These are phyloP conservation scores for Myotis brandtii DNA, from an alignment of 2,113 vertebrate genomes.

Conservation along the genomic window DNA sequence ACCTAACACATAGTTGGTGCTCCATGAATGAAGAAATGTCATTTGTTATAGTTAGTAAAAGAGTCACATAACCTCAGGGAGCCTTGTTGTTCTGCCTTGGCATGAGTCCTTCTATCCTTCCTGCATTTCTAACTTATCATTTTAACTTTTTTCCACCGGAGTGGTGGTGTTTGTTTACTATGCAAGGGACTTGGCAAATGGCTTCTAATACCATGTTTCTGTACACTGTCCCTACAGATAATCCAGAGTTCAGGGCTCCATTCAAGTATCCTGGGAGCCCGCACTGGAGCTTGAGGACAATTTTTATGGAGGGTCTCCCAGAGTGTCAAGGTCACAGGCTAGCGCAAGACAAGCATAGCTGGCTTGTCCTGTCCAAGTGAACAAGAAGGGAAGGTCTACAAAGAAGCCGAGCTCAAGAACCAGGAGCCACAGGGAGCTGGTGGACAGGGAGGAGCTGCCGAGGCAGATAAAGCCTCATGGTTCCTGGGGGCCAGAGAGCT, in stretches of 20 bases:
- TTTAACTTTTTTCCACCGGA: background rate
- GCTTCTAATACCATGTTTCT: background rate
- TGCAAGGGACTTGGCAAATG: background rate
- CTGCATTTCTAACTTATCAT: background rate
- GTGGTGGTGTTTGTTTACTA: background rate
- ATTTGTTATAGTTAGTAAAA: background rate
- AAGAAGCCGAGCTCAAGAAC: background rate
- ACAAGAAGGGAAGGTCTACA: background rate
- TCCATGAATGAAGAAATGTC: background rate
- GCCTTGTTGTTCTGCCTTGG: background rate
- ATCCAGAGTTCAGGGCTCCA: background rate
- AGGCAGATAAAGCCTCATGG: background rate
- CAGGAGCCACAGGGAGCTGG: too few species aligned
- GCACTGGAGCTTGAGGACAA: background rate
- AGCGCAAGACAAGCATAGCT: background rate
- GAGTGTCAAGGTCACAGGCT: background rate
- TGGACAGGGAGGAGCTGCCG: background rate
- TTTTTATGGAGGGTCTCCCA: background rate
- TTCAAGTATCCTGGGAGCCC: background rate
- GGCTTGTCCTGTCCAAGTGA: background rate
- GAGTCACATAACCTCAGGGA: background rate
- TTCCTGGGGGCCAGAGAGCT: background rate
- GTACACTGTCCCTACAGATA: background rate
- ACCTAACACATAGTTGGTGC: too few species aligned
- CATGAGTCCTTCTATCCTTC: background rate